Evolutionary conservation across 2,113 vertebrate genomes (phyloP), one percentile per base, ranked within the genome.

Genomic region (Lepus americanus): DNA sequence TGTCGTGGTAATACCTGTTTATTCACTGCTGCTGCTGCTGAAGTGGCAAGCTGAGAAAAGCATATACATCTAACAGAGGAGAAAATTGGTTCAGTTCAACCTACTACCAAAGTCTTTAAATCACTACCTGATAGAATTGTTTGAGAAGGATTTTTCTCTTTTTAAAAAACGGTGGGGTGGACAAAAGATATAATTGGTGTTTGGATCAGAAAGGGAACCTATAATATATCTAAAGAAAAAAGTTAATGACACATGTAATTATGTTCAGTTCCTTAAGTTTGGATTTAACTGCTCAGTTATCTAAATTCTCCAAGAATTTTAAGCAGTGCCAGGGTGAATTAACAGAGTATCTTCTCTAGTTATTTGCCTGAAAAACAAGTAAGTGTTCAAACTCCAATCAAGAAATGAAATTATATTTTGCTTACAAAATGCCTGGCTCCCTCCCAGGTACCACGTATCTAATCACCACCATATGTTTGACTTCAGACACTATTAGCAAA

Each of bases 31-130:
- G 67, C 29, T 82, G 81, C 33, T 85, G 61, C 90, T 92, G 85
- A 96, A 92, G 44, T 61, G 96, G 94, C 76, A 95, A 90, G 89
- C 66, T 94, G 33, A 96, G 89, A 92, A 96, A 97, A 92, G 25
- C 27, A 95, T 49, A 72, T 84, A 16, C 20, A 92, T 66, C 39
- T 94, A 73, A 78, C 16, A 85, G 31, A 63, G 16, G 49, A 79
- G 55, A 87, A 92, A 96, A 89, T 53, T 55, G 39, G 39, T 94
- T 90, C 31, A 70, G 31, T 6, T 22, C 51, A 80, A 94, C 20
- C 53, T 86, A 91, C 53, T 90, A 78, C 7, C 19, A 88, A 17
- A 78, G 23, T 83, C 66, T 53, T 91, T 93, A 36, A 29, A 73
- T 83, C 49, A 80, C 17, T 79, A 14, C 23, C 78, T 39, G 33